These are phyloP conservation scores for Perithous albicinctus DNA, from an alignment of 2,888 invertebrate genomes.

Conservation along the genomic window DNA sequence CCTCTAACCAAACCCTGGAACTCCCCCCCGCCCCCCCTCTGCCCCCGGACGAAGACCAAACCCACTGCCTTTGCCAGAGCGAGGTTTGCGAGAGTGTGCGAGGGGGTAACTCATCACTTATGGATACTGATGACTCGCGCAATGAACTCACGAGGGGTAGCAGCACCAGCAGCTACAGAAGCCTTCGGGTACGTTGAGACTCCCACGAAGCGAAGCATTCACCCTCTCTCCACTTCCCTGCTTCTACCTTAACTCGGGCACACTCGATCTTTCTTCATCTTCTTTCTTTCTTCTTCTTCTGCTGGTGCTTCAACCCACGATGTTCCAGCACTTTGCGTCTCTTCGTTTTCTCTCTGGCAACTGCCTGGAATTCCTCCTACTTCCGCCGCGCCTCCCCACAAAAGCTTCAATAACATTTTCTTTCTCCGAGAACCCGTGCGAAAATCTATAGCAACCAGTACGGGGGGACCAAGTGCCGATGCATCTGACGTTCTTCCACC, in stretches of 20 bases:
- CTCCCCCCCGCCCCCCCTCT: slow-evolving; percentile 46
- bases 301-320: slow-evolving; percentile 85
- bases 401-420: slow-evolving; percentile 82
- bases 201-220: slow-evolving; percentile 62
- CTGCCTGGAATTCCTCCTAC: slow-evolving; percentile 36
- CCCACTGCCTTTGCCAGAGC: slow-evolving; percentile 56
- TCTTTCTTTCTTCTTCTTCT: slow-evolving; percentile 81
- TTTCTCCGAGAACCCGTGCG: slow-evolving; percentile 67
- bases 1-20: slow-evolving; percentile 75
- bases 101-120: slow-evolving; percentile 88
- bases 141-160: slow-evolving; percentile 86
- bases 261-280: slow-evolving; percentile 58
- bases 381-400: slow-evolving; percentile 56
- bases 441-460: slow-evolving; percentile 11
- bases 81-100: slow-evolving; percentile 63
- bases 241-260: slow-evolving; percentile 63
- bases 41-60: slow-evolving; percentile 45
- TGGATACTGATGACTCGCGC: slow-evolving; percentile 91
- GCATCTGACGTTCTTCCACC: slow-evolving; percentile 61
- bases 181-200: slow-evolving; percentile 68
- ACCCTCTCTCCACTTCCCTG: slow-evolving; percentile 64
- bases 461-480: slow-evolving; percentile 48
- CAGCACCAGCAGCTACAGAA: slow-evolving; percentile 58
- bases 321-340: slow-evolving; percentile 47
- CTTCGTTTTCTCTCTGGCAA: slow-evolving; percentile 51